Evolutionary conservation across 2,113 vertebrate genomes (phyloP).

Genomic region (Silurus asotus): DNA sequence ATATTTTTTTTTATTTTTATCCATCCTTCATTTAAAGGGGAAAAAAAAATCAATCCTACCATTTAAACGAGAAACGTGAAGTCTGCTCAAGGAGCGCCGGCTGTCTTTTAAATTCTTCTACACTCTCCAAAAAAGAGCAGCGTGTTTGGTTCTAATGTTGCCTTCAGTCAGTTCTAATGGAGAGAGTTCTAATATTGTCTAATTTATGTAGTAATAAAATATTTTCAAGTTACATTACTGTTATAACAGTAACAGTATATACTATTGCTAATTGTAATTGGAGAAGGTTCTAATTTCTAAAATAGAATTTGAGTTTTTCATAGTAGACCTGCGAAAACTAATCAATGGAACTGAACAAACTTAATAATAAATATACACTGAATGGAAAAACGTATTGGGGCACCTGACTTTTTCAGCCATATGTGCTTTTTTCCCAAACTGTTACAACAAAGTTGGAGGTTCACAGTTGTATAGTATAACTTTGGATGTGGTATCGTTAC

Average conservation of each 20-base stretch:
- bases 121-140: neutral
- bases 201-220: too few relatives aligned
- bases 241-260: neutral
- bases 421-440: too few relatives aligned
- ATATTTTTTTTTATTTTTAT: conserved; percentile 42
- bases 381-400: too few relatives aligned
- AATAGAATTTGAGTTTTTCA: neutral
- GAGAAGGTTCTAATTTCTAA: neutral
- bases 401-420: too few relatives aligned
- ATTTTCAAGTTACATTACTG: neutral
- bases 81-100: neutral
- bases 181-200: neutral
- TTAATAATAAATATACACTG: neutral
- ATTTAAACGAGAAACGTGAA: conserved; percentile 37
- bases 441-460: too few relatives aligned
- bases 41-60: conserved; percentile 42
- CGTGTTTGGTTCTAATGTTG: neutral
- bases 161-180: too few relatives aligned
- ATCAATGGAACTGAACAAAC: neutral
- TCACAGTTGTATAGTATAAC: too few relatives aligned
- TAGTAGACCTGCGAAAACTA: neutral
- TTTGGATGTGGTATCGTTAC: too few relatives aligned
- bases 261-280: too few relatives aligned
- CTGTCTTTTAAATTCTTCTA: conserved; percentile 20
- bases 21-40: conserved; percentile 34